A percentile compares a stretch with the other conserved stretches of the same genome.
phyloP scores from a whole-genome alignment of 2,797 vertebrate genomes.

The Cryptoblepharus egeriae region DNA sequence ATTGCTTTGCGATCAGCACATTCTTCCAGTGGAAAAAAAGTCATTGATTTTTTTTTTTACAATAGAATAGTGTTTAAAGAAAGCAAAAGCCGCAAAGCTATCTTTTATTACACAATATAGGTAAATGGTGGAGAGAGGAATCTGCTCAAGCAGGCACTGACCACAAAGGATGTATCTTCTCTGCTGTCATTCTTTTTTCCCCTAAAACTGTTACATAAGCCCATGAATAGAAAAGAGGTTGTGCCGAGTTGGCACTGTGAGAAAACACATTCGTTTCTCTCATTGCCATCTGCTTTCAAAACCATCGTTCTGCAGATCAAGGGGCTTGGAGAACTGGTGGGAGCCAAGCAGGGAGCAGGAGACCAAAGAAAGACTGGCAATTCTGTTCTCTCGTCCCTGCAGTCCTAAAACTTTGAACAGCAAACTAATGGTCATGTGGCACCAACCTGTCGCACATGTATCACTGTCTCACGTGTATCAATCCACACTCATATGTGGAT shows the following conservation, averaged over 20 bases:
- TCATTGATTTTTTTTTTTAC: slow-evolving; percentile 33
- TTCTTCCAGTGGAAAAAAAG: slow-evolving; percentile 45
- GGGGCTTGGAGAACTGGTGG: background rate
- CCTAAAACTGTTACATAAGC: background rate
- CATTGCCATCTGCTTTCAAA: background rate
- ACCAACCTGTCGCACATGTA: background rate
- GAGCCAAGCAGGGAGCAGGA: background rate
- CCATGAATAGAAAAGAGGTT: background rate
- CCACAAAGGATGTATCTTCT: background rate
- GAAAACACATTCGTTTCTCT: background rate
- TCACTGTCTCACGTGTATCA: background rate
- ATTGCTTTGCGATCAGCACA: slow-evolving; percentile 41
- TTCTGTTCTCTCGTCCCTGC: background rate
- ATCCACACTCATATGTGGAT: background rate
- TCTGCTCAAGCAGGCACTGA: slow-evolving; percentile 14
- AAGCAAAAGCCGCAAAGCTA: slow-evolving; percentile 38
- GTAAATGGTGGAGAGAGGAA: background rate
- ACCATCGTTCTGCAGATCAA: background rate
- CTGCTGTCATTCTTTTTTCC: background rate
- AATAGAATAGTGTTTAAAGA: slow-evolving; percentile 6
- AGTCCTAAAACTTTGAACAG: background rate
- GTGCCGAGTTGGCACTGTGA: background rate
- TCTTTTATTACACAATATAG: background rate
- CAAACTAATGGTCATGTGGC: background rate
- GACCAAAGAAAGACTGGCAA: background rate